These are phyloP conservation scores for Cygnus buccinator DNA, from an alignment of 2,113 vertebrate genomes.

Conservation along the genomic window DNA sequence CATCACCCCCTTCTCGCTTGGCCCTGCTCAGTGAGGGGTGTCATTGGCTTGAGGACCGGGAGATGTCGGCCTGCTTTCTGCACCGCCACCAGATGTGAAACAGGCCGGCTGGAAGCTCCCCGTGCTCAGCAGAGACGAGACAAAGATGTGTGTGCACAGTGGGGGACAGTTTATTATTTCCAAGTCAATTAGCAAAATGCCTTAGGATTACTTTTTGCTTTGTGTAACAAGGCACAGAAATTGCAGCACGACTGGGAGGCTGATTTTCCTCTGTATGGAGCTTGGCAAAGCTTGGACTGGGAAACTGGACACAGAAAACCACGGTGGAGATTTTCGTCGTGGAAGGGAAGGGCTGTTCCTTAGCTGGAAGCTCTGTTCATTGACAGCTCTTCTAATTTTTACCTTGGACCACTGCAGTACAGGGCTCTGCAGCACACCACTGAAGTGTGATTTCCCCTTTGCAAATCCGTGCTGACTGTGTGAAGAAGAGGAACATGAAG, in stretches of 20 bases:
- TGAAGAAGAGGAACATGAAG: too few relatives aligned
- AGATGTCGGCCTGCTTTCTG: too few relatives aligned
- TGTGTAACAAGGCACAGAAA: background rate
- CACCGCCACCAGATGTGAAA: background rate
- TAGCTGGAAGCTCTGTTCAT: background rate
- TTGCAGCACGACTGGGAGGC: background rate
- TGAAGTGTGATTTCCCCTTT: too few relatives aligned
- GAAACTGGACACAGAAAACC: background rate
- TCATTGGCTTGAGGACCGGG: background rate
- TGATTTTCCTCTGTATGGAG: background rate
- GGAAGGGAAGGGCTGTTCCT: background rate
- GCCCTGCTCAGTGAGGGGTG: background rate
- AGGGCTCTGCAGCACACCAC: background rate
- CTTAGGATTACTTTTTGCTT: background rate
- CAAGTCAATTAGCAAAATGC: background rate
- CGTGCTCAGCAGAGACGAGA: background rate
- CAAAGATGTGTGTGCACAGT: background rate
- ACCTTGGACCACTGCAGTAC: background rate
- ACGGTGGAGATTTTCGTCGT: background rate
- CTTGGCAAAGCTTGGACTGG: background rate
- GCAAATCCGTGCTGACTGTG: too few relatives aligned
- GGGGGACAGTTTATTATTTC: background rate
- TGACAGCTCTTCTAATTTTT: background rate
- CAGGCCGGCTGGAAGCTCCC: background rate
- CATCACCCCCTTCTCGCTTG: background rate